Conservation (phyloP, 2,113 vertebrate species). For the Scolopax mira region DNA sequence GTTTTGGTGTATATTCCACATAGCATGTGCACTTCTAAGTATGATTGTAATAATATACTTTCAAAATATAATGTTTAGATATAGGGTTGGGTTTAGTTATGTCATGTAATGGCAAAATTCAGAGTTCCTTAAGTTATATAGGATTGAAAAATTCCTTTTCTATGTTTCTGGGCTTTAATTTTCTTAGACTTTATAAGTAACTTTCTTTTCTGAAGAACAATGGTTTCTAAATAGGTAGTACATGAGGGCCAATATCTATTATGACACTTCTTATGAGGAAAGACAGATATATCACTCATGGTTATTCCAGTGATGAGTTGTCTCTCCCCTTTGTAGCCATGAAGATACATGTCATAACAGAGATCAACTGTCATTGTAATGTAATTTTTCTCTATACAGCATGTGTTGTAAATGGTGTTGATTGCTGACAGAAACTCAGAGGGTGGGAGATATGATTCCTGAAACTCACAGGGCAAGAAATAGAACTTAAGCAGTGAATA, state of each 20-base stretch:
- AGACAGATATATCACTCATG: conserved; percentile 39
- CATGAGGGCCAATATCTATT: conserved; percentile 36
- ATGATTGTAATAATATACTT: background rate
- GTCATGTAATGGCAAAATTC: background rate
- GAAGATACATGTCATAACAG: conserved; percentile 72
- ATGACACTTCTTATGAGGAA: conserved; percentile 50
- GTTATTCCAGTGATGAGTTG: conserved; percentile 51
- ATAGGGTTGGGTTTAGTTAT: background rate
- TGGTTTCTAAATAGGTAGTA: background rate
- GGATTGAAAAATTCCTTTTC: background rate
- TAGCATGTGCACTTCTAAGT: background rate
- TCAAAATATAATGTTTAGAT: background rate
- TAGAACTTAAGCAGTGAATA: background rate
- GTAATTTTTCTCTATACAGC: conserved; percentile 43
- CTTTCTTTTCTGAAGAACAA: background rate
- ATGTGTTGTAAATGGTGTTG: conserved; percentile 50
- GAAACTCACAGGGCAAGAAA: background rate
- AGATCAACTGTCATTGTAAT: conserved; percentile 59
- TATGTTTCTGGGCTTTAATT: background rate
- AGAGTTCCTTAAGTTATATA: background rate
- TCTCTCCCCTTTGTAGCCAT: conserved; percentile 20
- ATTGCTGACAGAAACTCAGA: conserved; percentile 56
- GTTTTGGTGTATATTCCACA: background rate
- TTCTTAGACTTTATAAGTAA: background rate
- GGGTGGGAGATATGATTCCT: background rate